Conservation (phyloP, 1,140 invertebrate genomes). For the Ceratitis capitata region DNA sequence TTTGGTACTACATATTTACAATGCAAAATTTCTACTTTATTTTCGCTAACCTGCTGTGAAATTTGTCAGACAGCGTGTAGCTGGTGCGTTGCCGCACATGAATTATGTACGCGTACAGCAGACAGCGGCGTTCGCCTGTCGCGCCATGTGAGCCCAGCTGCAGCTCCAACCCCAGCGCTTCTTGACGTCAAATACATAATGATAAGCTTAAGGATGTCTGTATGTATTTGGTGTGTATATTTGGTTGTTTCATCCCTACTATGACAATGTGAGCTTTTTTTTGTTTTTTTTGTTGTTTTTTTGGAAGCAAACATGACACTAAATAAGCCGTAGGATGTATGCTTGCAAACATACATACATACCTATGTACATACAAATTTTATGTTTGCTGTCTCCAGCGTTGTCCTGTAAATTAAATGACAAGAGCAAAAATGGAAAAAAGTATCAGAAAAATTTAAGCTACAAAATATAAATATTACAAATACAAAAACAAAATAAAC, state of each 20-base stretch:
- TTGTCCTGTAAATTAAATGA: slow-evolving; percentile 33
- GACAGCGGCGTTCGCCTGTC: slow-evolving; percentile 22
- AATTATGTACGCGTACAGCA: slow-evolving; percentile 2
- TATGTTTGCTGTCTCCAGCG: background rate
- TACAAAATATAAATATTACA: background rate
- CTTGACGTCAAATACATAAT: background rate
- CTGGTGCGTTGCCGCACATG: slow-evolving; percentile 19
- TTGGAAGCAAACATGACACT: slow-evolving; percentile 30
- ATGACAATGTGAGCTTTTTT: background rate
- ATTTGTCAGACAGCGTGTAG: slow-evolving; percentile 36
- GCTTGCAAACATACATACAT: background rate
- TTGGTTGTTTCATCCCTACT: background rate
- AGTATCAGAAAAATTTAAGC: background rate
- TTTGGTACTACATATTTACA: background rate
- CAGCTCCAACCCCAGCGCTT: background rate
- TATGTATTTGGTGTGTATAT: too few relatives aligned
- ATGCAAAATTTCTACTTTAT: too few relatives aligned
- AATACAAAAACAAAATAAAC: background rate
- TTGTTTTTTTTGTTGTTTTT: too few relatives aligned
- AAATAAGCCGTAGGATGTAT: slow-evolving; percentile 33
- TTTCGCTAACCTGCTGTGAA: slow-evolving; percentile 20
- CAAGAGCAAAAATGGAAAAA: background rate
- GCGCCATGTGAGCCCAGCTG: background rate
- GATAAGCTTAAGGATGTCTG: background rate
- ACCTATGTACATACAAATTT: background rate